Conservation (phyloP, 2,888 invertebrate genomes). For the Vanessa cardui region DNA sequence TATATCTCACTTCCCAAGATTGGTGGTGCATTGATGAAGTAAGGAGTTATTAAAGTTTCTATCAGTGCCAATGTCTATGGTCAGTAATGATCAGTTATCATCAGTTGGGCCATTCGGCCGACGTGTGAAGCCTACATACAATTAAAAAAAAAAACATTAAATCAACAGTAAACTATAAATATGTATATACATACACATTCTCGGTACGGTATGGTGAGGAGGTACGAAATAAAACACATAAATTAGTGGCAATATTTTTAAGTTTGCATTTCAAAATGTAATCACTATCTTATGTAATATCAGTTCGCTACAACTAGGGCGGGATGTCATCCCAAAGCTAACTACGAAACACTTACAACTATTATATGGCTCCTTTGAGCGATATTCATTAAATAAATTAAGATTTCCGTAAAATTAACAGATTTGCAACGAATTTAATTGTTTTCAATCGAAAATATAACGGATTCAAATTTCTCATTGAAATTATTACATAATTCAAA, state of each 20-base stretch:
- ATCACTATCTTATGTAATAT: slow-evolving; percentile 63
- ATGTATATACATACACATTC: no score
- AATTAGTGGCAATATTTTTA: slow-evolving; percentile 64
- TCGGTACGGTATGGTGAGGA: neutral
- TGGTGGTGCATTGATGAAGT: no score
- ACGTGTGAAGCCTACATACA: no score
- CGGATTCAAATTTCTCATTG: neutral
- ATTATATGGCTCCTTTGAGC: slow-evolving; percentile 45
- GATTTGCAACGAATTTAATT: neutral
- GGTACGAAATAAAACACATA: slow-evolving; percentile 41
- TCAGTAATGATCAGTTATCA: no score
- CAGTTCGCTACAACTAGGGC: slow-evolving; percentile 58
- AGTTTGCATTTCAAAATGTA: slow-evolving; percentile 68
- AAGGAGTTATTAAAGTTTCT: no score
- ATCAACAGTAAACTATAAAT: no score
- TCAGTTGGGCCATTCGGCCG: no score
- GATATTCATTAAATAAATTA: slow-evolving; percentile 28
- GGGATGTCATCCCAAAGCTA: slow-evolving; percentile 66
- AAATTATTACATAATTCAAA: no score
- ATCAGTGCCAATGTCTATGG: no score
- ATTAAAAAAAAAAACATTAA: neutral
- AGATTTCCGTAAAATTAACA: neutral
- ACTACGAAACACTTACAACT: slow-evolving; percentile 49
- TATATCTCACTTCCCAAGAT: no score
- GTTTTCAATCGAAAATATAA: neutral